Conservation (phyloP, 2,113 vertebrate genomes). For the Papio anubis region DNA sequence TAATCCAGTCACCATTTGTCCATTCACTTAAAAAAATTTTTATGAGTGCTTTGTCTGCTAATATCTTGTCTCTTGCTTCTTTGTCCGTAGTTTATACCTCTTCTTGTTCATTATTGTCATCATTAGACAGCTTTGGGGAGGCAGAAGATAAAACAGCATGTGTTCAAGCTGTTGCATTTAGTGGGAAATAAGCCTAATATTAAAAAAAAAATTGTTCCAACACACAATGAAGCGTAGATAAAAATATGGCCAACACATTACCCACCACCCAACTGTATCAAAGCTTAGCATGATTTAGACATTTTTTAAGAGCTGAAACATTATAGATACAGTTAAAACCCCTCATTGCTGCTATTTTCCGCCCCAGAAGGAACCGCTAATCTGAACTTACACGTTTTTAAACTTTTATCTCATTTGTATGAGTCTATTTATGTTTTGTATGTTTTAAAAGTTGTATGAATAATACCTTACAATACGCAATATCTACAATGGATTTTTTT, state of each 20-base stretch:
- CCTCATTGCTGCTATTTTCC: not conserved
- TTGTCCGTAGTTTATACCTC: not conserved
- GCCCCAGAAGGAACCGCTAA: not conserved
- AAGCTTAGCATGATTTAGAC: not conserved
- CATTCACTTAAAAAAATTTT: not conserved
- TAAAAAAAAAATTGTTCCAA: not conserved
- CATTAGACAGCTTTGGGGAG: not conserved
- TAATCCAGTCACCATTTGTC: not conserved
- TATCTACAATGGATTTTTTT: not conserved
- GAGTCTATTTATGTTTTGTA: not conserved
- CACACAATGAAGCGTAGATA: not conserved
- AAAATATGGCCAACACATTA: not conserved
- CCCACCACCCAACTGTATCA: not conserved
- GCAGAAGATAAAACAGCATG: not conserved
- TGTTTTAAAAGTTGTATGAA: not conserved
- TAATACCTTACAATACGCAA: not conserved
- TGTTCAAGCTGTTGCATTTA: not conserved
- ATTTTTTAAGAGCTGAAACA: not conserved
- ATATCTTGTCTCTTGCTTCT: not conserved
- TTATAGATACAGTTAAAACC: not conserved
- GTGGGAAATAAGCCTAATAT: not conserved
- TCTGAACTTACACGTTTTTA: not conserved
- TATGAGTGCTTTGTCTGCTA: not conserved
- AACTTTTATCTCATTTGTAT: not conserved
- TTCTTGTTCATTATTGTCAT: not conserved